Evolutionary conservation across 2,113 vertebrate genomes (phyloP).

Genomic region (Podarcis raffonei): DNA sequence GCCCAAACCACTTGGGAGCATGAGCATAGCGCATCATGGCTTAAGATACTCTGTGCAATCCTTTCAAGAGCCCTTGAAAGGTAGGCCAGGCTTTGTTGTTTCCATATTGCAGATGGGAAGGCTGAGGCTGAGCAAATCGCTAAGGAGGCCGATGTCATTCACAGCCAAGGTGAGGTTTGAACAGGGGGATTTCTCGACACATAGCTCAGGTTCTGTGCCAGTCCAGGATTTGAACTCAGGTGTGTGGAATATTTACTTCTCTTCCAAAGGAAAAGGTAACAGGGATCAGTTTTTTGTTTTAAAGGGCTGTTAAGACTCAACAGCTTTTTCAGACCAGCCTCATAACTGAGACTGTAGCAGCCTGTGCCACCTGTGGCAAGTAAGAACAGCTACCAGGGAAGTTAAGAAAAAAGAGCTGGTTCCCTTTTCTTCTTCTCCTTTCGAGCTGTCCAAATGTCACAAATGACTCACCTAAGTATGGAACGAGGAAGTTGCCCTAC

Average conservation of each 20-base stretch:
- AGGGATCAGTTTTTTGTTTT: too few relatives aligned
- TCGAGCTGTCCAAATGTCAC: neutral
- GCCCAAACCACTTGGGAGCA: neutral
- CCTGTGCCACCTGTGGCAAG: neutral
- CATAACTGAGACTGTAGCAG: neutral
- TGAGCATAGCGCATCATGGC: neutral
- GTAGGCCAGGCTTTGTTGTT: neutral
- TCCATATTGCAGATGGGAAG: neutral
- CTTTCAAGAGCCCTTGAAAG: neutral
- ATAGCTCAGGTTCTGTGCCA: too few relatives aligned
- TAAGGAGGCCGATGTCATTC: neutral
- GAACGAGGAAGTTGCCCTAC: too few relatives aligned
- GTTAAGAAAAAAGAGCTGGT: too few relatives aligned
- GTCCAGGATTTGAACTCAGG: neutral
- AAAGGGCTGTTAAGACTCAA: neutral
- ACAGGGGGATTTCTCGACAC: too few relatives aligned
- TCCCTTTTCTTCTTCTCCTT: neutral
- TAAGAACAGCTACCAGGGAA: neutral
- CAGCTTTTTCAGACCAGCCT: neutral
- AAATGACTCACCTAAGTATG: too few relatives aligned
- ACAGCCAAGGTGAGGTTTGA: neutral
- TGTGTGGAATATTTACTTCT: neutral
- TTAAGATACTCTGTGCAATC: neutral
- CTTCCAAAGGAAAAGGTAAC: neutral
- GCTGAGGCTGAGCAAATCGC: neutral